Percentiles rank a stretch among this genome's conserved stretches.
Evolutionary conservation across 2,113 vertebrate genomes (phyloP).

Genomic region (Callipepla squamata): DNA sequence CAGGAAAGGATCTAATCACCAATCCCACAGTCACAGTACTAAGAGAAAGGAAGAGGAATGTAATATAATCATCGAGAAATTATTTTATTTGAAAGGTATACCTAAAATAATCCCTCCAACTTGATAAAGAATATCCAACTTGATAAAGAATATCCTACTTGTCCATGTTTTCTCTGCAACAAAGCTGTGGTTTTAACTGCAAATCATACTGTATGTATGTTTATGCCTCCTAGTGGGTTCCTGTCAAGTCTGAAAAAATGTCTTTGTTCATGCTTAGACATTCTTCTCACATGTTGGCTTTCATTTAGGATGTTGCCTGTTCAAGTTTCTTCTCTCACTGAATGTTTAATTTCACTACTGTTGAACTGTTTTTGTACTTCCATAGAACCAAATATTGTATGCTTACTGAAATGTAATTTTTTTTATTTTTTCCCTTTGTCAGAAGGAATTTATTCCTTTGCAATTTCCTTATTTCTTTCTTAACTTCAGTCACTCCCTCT

Average conservation of each 20-base stretch:
- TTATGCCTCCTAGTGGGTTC: neutral
- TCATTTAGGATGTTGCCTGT: constrained; percentile 9
- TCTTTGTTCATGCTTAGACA: neutral
- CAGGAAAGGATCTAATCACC: neutral
- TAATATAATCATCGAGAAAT: neutral
- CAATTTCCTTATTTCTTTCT: neutral
- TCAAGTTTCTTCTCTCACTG: neutral
- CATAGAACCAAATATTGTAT: neutral
- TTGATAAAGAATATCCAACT: neutral
- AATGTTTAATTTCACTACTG: neutral
- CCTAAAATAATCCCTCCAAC: neutral
- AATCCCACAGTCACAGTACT: neutral
- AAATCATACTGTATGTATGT: rapidly evolving
- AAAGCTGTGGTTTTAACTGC: neutral
- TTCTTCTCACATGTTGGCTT: neutral
- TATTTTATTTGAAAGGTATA: neutral
- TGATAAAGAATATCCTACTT: neutral
- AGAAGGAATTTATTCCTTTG: neutral
- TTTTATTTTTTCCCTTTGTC: neutral
- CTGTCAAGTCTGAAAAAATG: neutral
- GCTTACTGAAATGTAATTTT: neutral
- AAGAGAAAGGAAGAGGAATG: neutral
- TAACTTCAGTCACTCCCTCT: neutral
- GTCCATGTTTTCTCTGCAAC: neutral
- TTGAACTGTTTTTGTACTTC: neutral